A percentile compares a stretch with the other conserved stretches of the same genome.
phyloP scores from a whole-genome alignment of 2,113 vertebrate species.

The Engraulis encrasicolus region DNA sequence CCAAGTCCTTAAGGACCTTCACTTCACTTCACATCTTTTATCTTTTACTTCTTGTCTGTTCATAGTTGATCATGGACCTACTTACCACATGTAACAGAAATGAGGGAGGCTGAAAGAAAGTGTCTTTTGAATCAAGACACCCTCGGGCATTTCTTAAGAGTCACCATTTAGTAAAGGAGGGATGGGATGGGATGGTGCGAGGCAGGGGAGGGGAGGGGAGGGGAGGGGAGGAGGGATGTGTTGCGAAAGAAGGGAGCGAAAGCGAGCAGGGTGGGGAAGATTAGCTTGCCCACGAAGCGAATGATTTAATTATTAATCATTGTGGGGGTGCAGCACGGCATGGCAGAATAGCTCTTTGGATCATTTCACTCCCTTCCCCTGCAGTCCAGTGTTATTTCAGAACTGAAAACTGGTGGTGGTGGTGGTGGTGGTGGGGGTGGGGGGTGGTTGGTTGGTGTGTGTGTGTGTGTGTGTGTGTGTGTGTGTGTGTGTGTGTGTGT shows the following conservation, averaged over 20 bases:
- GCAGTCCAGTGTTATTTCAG: slow-evolving; percentile 5
- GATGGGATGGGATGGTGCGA: not conserved
- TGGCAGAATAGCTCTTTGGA: slow-evolving; percentile 25
- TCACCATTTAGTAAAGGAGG: not conserved
- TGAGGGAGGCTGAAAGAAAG: not conserved
- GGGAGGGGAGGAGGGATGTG: too few relatives aligned
- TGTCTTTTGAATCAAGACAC: not conserved
- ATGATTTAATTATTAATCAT: slow-evolving; percentile 41
- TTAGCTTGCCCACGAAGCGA: slow-evolving; percentile 24
- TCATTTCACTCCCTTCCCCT: slow-evolving; percentile 30
- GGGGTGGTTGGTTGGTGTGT: not conserved
- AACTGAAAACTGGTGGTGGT: too few relatives aligned
- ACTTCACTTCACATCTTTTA: not conserved
- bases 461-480: not conserved
- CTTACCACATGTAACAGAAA: not conserved
- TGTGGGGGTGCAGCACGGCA: slow-evolving; percentile 24
- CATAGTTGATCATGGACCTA: not conserved
- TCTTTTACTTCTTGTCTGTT: not conserved
- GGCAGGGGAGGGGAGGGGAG: too few relatives aligned
- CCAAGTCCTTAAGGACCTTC: not conserved
- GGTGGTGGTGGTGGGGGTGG: too few relatives aligned
- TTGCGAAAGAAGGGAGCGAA: not conserved
- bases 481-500: not conserved
- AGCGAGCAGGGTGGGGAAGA: slow-evolving; percentile 18
- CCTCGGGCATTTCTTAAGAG: not conserved